Evolutionary conservation across 2,888 invertebrate species (phyloP).

Genomic region (Hypena proboscidalis): DNA sequence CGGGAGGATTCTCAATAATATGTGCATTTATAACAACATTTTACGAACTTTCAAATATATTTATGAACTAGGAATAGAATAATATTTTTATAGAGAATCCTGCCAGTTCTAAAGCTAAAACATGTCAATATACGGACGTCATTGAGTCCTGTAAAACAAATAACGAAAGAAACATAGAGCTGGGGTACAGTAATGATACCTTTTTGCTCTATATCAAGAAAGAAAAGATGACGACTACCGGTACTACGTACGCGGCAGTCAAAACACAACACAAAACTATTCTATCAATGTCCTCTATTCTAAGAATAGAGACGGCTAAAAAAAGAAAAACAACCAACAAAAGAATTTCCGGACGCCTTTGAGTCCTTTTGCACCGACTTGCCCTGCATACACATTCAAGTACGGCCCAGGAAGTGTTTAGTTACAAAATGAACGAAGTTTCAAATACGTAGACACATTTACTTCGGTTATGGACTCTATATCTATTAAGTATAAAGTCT

Average conservation of each 20-base stretch:
- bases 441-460: conserved; percentile 59
- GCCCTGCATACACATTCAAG: conserved; percentile 78
- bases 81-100: conserved; percentile 46
- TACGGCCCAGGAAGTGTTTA: conserved; percentile 58
- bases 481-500: conserved; percentile 11
- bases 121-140: conserved; percentile 48
- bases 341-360: conserved; percentile 56
- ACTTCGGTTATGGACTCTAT: conserved; percentile 29
- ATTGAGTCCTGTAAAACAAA: conserved; percentile 49
- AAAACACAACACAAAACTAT: conserved; percentile 56
- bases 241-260: conserved; percentile 38
- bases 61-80: too few relatives aligned
- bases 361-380: conserved; percentile 73
- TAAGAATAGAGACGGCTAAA: conserved; percentile 44
- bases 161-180: conserved; percentile 45
- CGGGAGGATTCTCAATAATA: conserved; percentile 51
- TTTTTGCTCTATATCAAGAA: conserved; percentile 54
- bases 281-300: conserved; percentile 59
- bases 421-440: conserved; percentile 53
- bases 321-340: conserved; percentile 52
- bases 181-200: conserved; percentile 72
- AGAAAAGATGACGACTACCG: conserved; percentile 41
- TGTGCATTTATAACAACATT: not conserved
- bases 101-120: conserved; percentile 41
- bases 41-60: not conserved